These are phyloP conservation scores for Osmoderma eremita DNA, from an alignment of 2,888 invertebrate species.

Conservation along the genomic window DNA sequence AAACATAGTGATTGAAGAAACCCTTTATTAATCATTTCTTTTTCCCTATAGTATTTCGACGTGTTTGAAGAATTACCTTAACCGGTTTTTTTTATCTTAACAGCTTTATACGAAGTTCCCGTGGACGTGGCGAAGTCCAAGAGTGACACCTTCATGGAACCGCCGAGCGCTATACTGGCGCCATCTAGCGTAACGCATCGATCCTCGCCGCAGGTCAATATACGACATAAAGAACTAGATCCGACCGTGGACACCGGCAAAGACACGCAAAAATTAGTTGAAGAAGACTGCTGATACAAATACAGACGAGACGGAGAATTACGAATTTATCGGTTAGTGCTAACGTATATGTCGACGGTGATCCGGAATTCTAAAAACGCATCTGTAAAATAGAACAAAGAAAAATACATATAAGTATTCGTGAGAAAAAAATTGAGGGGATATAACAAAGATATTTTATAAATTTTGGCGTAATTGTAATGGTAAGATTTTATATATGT, in stretches of 20 bases:
- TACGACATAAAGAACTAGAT: slow-evolving; percentile 82
- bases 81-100: no score
- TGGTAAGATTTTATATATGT: no score
- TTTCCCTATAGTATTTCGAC: no score
- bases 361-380: slow-evolving; percentile 31
- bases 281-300: slow-evolving; percentile 79
- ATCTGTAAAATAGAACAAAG: slow-evolving; percentile 25
- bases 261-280: slow-evolving; percentile 90
- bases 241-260: slow-evolving; percentile 89
- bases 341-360: slow-evolving; percentile 54
- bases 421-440: slow-evolving; percentile 4
- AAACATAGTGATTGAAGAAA: no score
- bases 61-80: no score
- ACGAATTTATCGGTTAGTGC: slow-evolving; percentile 55
- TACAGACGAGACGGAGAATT: slow-evolving; percentile 51
- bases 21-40: no score
- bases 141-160: slow-evolving; percentile 67
- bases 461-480: not conserved
- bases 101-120: slow-evolving; percentile 84
- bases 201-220: slow-evolving; percentile 75
- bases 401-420: not conserved
- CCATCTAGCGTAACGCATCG: slow-evolving; percentile 85
- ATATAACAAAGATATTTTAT: slow-evolving; percentile 43
- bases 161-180: slow-evolving; percentile 79
- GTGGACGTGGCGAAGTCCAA: slow-evolving; percentile 76